A percentile compares a stretch with the other conserved stretches of the same genome.
These are phyloP conservation scores for Platygyra sinensis DNA, from an alignment of 64 coral and sea anemone species.

Conservation along the genomic window DNA sequence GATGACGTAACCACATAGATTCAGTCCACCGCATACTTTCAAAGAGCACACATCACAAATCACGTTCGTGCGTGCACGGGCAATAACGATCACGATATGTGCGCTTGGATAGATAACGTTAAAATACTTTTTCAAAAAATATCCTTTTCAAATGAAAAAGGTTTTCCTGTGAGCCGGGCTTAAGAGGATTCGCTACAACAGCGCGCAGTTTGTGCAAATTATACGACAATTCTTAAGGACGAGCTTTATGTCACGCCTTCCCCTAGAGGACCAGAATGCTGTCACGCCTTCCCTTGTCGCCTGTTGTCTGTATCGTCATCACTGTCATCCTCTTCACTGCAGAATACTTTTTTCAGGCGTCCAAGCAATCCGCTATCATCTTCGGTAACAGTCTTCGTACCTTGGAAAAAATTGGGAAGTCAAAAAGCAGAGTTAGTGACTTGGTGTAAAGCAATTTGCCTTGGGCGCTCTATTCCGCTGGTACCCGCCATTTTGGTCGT, in stretches of 20 bases:
- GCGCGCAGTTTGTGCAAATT: neutral
- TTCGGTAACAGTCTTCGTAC: slow-evolving; percentile 25
- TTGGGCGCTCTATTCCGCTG: neutral
- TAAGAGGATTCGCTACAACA: neutral
- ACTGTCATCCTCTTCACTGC: slow-evolving; percentile 1
- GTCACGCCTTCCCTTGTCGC: slow-evolving; percentile 25
- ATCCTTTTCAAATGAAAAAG: neutral
- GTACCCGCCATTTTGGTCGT: neutral
- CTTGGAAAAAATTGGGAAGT: slow-evolving; percentile 46
- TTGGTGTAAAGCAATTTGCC: neutral
- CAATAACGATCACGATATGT: too few relatives aligned
- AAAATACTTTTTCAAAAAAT: too few relatives aligned
- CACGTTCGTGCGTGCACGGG: too few relatives aligned
- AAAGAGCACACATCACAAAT: too few relatives aligned
- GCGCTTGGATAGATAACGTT: too few relatives aligned
- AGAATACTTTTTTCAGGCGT: slow-evolving; percentile 42
- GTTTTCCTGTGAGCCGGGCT: neutral
- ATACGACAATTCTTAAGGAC: neutral
- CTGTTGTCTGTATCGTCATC: slow-evolving; percentile 33
- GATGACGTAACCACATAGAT: too few relatives aligned
- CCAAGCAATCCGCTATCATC: slow-evolving; percentile 25
- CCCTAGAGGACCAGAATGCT: neutral
- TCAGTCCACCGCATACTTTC: too few relatives aligned
- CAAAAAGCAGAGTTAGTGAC: slow-evolving; percentile 47
- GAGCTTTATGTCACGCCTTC: neutral